These are phyloP conservation scores for Shargacucullia verbasci DNA, from an alignment of 2,888 invertebrate species.

Conservation along the genomic window DNA sequence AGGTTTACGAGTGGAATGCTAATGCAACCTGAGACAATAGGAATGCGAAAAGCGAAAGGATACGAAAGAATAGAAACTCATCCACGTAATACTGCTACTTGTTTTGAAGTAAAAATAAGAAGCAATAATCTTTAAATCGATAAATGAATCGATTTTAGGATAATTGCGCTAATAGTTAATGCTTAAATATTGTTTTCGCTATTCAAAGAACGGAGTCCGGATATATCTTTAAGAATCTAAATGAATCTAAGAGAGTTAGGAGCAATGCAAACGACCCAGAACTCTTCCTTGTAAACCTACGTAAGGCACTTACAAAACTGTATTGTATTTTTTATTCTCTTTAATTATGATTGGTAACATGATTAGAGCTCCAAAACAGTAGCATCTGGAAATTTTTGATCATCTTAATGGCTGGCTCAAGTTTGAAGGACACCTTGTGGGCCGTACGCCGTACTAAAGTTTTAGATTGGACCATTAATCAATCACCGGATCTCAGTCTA, in stretches of 20 bases:
- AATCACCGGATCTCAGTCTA: conserved; percentile 22
- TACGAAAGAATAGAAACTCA: conserved; percentile 46
- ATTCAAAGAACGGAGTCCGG: too few species aligned
- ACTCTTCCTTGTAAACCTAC: too few species aligned
- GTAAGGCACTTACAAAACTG: too few species aligned
- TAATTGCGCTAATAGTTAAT: too few species aligned
- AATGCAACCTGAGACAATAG: conserved; percentile 42
- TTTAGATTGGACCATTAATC: conserved; percentile 49
- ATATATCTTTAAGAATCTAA: too few species aligned
- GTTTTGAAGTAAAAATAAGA: conserved; percentile 30
- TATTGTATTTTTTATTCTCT: too few species aligned
- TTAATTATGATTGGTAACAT: too few species aligned
- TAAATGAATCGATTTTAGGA: conserved; percentile 20
- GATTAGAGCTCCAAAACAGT: too few species aligned
- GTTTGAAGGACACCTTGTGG: conserved; percentile 26
- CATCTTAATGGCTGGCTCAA: conserved; percentile 29
- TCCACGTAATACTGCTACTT: conserved; percentile 35
- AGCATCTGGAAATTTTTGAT: conserved; percentile 18
- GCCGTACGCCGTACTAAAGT: conserved; percentile 12
- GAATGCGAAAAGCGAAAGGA: conserved; percentile 44
- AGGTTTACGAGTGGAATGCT: conserved; percentile 26
- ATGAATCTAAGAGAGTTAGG: too few species aligned
- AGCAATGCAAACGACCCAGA: too few species aligned
- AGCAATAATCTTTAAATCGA: conserved; percentile 24
- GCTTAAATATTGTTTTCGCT: conserved; percentile 7